A percentile compares a stretch with the other conserved stretches of the same genome.
Conservation (phyloP, 2,888 invertebrate species). For the Pollenia labialis region DNA sequence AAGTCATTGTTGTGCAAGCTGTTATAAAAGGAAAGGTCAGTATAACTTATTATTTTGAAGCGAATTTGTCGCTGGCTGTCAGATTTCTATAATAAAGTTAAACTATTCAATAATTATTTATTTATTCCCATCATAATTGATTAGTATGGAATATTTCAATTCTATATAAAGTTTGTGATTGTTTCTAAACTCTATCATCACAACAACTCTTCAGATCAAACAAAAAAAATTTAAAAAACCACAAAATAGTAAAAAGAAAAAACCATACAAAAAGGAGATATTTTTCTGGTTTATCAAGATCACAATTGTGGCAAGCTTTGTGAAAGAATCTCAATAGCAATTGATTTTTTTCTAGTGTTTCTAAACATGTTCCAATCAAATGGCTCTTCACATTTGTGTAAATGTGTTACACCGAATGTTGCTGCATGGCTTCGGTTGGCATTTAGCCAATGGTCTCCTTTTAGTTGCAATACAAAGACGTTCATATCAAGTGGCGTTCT, state of each 20-base stretch:
- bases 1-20: slow-evolving; percentile 95
- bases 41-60: not conserved
- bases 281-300: slow-evolving; percentile 71
- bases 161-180: not conserved
- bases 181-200: not conserved
- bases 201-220: not conserved
- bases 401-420: slow-evolving; percentile 40
- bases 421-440: slow-evolving; percentile 67
- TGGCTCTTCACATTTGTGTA: slow-evolving; percentile 44
- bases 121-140: too few species aligned
- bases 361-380: slow-evolving; percentile 68
- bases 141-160: too few species aligned
- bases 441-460: slow-evolving; percentile 60
- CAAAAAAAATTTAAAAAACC: not conserved
- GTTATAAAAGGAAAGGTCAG: slow-evolving; percentile 93
- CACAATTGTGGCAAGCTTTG: slow-evolving; percentile 30
- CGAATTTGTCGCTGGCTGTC: too few species aligned
- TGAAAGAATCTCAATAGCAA: slow-evolving; percentile 34
- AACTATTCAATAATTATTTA: too few species aligned
- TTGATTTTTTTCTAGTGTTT: slow-evolving; percentile 25
- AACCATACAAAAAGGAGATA: slow-evolving; percentile 34
- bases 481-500: slow-evolving; percentile 60
- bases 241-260: slow-evolving; percentile 12
- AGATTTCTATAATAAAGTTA: too few species aligned
- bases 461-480: slow-evolving; percentile 65